phyloP scores from a whole-genome alignment of 2,888 invertebrate genomes.

The Agapetus fuscipes region DNA sequence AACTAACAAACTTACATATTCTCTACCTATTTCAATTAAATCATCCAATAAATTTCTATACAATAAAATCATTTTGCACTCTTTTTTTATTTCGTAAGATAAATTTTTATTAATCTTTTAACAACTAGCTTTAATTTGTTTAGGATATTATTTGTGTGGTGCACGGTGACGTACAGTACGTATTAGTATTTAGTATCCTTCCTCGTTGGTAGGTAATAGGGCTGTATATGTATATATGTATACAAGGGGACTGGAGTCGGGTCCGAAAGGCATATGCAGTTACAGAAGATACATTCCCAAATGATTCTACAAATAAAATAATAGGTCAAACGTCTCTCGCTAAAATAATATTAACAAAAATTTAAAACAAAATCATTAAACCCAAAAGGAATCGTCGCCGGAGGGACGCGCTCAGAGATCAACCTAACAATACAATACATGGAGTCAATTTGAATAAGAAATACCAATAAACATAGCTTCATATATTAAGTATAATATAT shows the following conservation, averaged over 20 bases:
- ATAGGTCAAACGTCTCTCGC: conserved; percentile 17
- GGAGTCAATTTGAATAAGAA: conserved; percentile 3
- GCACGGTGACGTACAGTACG: conserved; percentile 12
- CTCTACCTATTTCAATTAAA: conserved; percentile 22
- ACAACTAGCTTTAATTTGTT: conserved; percentile 21
- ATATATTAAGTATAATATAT: conserved; percentile 14
- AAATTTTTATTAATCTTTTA: conserved; percentile 19
- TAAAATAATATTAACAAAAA: conserved; percentile 20
- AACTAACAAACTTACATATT: conserved; percentile 22
- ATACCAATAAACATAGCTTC: neutral
- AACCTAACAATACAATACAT: conserved; percentile 13
- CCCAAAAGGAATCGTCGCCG: conserved; percentile 10
- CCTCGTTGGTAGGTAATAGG: too few species aligned
- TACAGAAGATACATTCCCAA: neutral
- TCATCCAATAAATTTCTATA: conserved; percentile 22
- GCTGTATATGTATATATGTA: too few species aligned
- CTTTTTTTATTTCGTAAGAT: conserved; percentile 19
- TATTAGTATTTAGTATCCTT: too few species aligned
- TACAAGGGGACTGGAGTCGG: too few species aligned
- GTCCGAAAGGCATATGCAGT: too few species aligned
- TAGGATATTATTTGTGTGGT: conserved; percentile 17
- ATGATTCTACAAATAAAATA: conserved; percentile 12
- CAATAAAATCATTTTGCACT: conserved; percentile 23
- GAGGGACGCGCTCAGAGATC: conserved; percentile 15
- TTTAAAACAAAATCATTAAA: too few species aligned